A percentile compares a stretch with the other conserved stretches of the same genome.
Conservation (phyloP, 2,888 invertebrate species). For the Nomada fucata region DNA sequence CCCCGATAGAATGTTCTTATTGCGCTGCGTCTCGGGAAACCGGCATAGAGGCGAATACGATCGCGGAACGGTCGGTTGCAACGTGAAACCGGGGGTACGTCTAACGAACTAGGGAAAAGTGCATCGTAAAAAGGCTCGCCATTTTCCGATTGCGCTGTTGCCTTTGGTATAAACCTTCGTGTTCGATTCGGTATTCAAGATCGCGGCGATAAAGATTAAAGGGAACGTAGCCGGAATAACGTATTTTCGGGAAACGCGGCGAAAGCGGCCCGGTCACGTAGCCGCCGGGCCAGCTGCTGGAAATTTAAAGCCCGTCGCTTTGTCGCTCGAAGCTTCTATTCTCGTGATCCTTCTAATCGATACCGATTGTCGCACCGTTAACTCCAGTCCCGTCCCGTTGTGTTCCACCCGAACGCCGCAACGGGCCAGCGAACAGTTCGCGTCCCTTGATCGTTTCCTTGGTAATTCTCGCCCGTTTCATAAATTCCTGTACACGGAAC, state of each 20-base stretch:
- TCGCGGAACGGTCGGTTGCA: constrained; percentile 43
- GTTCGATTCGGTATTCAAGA: constrained; percentile 63
- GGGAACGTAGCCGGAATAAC: constrained; percentile 37
- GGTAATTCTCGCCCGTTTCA: constrained; percentile 34
- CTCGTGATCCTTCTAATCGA: constrained; percentile 2
- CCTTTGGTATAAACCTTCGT: constrained; percentile 46
- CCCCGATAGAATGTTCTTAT: constrained; percentile 13
- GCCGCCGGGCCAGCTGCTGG: background rate
- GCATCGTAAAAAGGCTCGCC: constrained; percentile 63
- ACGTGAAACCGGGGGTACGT: constrained; percentile 51
- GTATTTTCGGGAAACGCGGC: constrained; percentile 24
- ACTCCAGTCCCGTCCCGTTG: background rate
- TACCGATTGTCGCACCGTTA: constrained; percentile 11
- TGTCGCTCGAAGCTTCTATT: background rate
- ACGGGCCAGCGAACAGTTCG: background rate
- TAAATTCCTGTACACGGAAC: constrained; percentile 40
- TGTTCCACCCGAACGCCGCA: background rate
- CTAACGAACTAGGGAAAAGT: constrained; percentile 70
- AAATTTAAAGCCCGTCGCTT: constrained; percentile 15
- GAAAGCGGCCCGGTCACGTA: constrained; percentile 41
- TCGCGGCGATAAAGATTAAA: constrained; percentile 52
- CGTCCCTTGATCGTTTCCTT: constrained; percentile 15
- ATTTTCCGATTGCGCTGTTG: constrained; percentile 61
- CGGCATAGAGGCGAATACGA: constrained; percentile 54
- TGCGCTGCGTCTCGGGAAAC: constrained; percentile 33